Evolutionary conservation across 2,888 invertebrate genomes (phyloP), one percentile per base, ranked within the genome.

Genomic region (Noctua pronuba): DNA sequence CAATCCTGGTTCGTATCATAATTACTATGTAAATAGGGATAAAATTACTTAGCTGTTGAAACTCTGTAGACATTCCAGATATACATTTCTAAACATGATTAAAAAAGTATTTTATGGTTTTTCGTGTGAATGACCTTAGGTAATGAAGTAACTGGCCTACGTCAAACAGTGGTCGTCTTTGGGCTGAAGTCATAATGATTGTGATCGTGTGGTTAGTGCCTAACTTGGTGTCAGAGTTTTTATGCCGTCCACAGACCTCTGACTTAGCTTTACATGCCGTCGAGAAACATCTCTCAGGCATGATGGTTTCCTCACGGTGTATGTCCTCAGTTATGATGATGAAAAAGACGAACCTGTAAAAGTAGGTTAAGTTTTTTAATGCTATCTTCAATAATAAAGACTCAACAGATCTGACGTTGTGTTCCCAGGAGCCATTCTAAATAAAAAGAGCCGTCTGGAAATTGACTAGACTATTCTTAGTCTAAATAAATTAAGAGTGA

Each of bases 401-500:
- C n/a, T 44, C 31, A 76, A 46, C 8, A 66, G 5, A 24, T 67
- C 18, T 38, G 18, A 28, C 16, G 0, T 24, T 46, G 13, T 52
- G 0, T n/a, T 41, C 31, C 28, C 49, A 28, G 13, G 10, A 79
- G 35, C 16, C n/a, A 24, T 28, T 38, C 16, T 31, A 21, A 46
- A 38, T 16, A 24, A 58, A 35, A 18, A 28, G 1, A 16, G 8
- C 10, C 4, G 13, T 11, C 31, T 35, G 28, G 24, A 49, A 75
- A 81, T 49, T 46, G 18, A 11, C 38, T 18, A 49, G 52, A 68
- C 49, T 69, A 28, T 38, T 49, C 6, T 28, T 28, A 28, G 13
- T 13, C 6, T 52, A 60, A 41, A 72, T 58, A 64, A 83, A 77
- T 70, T 24, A 69, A 62, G 10, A 70, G 18, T 62, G 44, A 73